Percentiles rank a stretch among this genome's conserved stretches.
Evolutionary conservation across 2,113 vertebrate genomes (phyloP).

Genomic region (Xenus cinereus): DNA sequence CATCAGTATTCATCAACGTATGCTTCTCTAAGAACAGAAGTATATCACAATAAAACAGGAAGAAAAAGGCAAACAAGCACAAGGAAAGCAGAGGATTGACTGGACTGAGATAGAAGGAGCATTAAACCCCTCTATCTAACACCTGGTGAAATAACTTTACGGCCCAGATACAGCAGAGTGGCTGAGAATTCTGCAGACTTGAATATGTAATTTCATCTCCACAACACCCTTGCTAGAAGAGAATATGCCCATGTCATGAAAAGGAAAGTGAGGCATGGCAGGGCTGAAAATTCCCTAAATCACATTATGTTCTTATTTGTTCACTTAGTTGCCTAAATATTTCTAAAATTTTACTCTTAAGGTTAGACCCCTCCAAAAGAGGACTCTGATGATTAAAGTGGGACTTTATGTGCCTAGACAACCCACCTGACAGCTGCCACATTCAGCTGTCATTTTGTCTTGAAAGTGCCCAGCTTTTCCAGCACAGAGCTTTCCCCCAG

Average conservation of each 20-base stretch:
- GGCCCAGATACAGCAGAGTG: neutral
- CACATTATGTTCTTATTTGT: neutral
- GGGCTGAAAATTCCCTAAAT: neutral
- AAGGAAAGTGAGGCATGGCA: neutral
- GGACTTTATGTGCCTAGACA: neutral
- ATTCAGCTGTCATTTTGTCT: neutral
- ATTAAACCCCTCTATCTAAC: neutral
- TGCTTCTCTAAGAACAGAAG: slow-evolving; percentile 15
- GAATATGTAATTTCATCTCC: neutral
- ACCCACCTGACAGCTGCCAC: neutral
- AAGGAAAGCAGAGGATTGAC: neutral
- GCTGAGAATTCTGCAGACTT: neutral
- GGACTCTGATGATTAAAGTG: neutral
- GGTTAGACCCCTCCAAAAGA: neutral
- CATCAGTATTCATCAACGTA: neutral
- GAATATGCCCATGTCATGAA: neutral
- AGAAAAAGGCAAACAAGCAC: neutral
- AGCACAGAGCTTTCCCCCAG: neutral
- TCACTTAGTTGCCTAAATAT: neutral
- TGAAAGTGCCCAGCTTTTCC: neutral
- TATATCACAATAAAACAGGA: slow-evolving; percentile 34
- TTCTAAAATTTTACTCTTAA: neutral
- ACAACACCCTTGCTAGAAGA: neutral
- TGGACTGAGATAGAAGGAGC: neutral
- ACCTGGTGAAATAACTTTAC: neutral